A percentile compares a stretch with the other conserved stretches of the same genome.
Evolutionary conservation across 2,113 vertebrate genomes (phyloP).

Genomic region (Corythornis cristatus): DNA sequence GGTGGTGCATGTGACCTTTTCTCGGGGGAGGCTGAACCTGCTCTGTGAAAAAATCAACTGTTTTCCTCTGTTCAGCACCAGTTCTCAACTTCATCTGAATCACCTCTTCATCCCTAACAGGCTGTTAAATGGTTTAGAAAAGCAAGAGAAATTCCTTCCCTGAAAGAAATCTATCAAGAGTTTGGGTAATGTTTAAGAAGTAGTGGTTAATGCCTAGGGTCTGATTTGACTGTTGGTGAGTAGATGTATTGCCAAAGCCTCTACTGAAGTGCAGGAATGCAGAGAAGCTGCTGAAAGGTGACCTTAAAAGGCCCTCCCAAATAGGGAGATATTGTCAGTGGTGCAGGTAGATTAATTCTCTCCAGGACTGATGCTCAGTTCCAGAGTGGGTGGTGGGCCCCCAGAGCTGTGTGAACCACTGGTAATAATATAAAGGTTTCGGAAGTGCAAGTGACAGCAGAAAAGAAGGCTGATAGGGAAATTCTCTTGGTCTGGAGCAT

Average conservation of each 20-base stretch:
- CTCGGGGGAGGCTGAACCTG: neutral
- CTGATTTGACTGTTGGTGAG: neutral
- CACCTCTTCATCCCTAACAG: neutral
- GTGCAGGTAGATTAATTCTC: neutral
- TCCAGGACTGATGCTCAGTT: neutral
- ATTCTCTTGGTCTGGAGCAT: neutral
- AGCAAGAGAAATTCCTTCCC: neutral
- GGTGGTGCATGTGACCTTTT: neutral
- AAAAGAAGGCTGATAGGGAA: neutral
- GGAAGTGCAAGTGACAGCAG: neutral
- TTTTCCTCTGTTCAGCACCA: neutral
- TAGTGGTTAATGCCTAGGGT: neutral
- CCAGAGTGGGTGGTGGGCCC: neutral
- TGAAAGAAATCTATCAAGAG: neutral
- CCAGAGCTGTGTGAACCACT: neutral
- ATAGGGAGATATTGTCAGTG: neutral
- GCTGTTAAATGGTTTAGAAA: neutral
- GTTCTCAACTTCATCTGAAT: neutral
- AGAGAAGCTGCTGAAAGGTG: neutral
- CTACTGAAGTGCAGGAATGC: neutral
- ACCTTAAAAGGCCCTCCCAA: neutral
- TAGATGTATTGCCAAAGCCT: neutral
- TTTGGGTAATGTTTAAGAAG: neutral
- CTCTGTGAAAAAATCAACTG: neutral
- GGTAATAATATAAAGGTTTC: neutral